Percentiles rank a stretch among this genome's conserved stretches.
Conservation (phyloP, 2,888 invertebrate genomes). For the Thymelicus acteon region DNA sequence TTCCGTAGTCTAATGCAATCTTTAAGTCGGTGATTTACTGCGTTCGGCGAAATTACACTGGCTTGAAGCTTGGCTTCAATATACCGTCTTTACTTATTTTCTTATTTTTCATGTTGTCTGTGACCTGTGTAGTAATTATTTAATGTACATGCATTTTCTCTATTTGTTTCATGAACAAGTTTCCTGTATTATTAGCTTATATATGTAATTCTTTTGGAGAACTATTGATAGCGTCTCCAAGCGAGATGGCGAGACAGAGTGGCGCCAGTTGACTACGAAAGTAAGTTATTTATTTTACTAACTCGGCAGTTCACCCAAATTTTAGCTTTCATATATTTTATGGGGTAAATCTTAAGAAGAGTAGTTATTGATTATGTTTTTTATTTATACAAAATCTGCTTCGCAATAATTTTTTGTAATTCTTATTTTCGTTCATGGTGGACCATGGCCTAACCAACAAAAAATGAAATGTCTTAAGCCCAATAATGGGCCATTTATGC, state of each 20-base stretch:
- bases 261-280: slow-evolving; percentile 62
- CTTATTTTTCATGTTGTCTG: background rate
- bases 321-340: slow-evolving; percentile 12
- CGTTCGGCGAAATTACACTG: slow-evolving; percentile 16
- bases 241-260: slow-evolving; percentile 58
- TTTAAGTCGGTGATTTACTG: slow-evolving; percentile 60
- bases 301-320: slow-evolving; percentile 23
- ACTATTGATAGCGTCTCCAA: slow-evolving; percentile 2
- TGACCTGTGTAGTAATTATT: background rate
- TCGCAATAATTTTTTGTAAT: too few relatives aligned
- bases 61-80: background rate
- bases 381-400: too few relatives aligned
- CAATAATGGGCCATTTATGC: too few relatives aligned
- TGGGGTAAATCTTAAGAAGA: background rate
- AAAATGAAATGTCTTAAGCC: too few relatives aligned
- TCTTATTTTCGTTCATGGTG: too few relatives aligned
- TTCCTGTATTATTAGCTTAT: background rate
- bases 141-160: too few relatives aligned
- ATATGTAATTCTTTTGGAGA: background rate
- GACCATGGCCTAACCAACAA: too few relatives aligned
- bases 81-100: background rate
- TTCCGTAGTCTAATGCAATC: slow-evolving; percentile 62
- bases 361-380: background rate
- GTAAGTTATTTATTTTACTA: slow-evolving; percentile 41
- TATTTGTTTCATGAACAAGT: too few relatives aligned